Evolutionary conservation across 2,797 vertebrate genomes (phyloP).

Genomic region (Sitta carolinensis): DNA sequence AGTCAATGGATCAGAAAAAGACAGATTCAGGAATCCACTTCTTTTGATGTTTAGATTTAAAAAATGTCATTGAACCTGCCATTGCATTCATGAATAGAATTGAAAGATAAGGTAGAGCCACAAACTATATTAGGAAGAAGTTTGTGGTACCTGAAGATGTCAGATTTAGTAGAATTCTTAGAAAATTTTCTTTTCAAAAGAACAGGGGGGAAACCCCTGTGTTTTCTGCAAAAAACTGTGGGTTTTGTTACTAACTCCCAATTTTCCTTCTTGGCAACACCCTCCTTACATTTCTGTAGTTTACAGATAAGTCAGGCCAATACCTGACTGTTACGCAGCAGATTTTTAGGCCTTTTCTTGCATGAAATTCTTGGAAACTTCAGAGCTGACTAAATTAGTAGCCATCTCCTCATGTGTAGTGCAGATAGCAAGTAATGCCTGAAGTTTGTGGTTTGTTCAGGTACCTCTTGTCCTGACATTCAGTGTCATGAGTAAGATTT

Average conservation of each 20-base stretch:
- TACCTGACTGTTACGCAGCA: background rate
- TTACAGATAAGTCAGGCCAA: background rate
- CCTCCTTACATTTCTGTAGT: background rate
- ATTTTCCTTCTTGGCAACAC: background rate
- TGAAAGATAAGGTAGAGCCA: background rate
- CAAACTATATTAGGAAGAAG: background rate
- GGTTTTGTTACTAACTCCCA: background rate
- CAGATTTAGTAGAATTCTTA: background rate
- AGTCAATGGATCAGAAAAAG: background rate
- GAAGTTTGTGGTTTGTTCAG: background rate
- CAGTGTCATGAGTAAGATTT: background rate
- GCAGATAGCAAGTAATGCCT: background rate
- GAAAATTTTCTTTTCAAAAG: background rate
- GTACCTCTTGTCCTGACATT: background rate
- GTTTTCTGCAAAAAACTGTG: background rate
- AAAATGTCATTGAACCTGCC: background rate
- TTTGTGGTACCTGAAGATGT: background rate
- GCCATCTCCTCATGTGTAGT: background rate
- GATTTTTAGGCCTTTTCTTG: background rate
- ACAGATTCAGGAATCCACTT: background rate
- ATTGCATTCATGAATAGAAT: background rate
- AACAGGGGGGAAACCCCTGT: rapidly evolving
- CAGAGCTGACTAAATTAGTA: background rate
- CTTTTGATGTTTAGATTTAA: background rate
- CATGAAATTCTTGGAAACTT: background rate